Evolutionary conservation across 37 sponge, comb jelly and placozoan species (phyloP).

Genomic region (Axinella damicornis): DNA sequence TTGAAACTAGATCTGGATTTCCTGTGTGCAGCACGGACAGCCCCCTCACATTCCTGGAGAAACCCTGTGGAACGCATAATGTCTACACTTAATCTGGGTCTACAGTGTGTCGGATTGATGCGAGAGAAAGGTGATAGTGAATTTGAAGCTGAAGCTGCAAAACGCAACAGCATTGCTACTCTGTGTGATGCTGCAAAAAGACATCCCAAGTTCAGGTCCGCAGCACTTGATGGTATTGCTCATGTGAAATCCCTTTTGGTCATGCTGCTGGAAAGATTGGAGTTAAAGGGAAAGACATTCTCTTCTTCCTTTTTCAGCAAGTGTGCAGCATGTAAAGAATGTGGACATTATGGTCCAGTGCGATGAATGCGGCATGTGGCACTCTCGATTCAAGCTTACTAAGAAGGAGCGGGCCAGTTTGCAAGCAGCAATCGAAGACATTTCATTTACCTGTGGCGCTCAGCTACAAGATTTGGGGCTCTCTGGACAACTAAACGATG

Average conservation of each 20-base stretch:
- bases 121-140: not conserved
- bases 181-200: not conserved
- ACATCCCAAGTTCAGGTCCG: not conserved
- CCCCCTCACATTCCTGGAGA: conserved; percentile 52
- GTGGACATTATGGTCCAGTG: conserved; percentile 41
- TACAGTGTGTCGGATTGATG: conserved; percentile 44
- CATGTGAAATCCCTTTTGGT: not conserved
- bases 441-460: conserved; percentile 9
- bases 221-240: not conserved
- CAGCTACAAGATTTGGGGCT: conserved; percentile 4
- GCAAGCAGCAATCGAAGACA: conserved; percentile 10
- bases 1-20: conserved; percentile 25
- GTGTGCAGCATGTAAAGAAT: conserved; percentile 29
- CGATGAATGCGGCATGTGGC: conserved; percentile 39
- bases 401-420: conserved; percentile 3
- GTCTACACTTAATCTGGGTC: conserved; percentile 45
- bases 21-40: conserved; percentile 38
- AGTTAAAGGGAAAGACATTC: conserved; percentile 9
- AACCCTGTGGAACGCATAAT: conserved; percentile 66
- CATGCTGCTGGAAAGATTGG: not conserved
- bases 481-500: conserved; percentile 15
- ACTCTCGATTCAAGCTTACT: not conserved
- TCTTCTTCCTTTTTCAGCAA: conserved; percentile 30
- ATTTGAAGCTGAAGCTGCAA: conserved; percentile 23
- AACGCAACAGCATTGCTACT: conserved; percentile 24